Base-by-base conservation (phyloP, 1,140 invertebrate genomes). In the Drosophila kikkawai region DNA sequence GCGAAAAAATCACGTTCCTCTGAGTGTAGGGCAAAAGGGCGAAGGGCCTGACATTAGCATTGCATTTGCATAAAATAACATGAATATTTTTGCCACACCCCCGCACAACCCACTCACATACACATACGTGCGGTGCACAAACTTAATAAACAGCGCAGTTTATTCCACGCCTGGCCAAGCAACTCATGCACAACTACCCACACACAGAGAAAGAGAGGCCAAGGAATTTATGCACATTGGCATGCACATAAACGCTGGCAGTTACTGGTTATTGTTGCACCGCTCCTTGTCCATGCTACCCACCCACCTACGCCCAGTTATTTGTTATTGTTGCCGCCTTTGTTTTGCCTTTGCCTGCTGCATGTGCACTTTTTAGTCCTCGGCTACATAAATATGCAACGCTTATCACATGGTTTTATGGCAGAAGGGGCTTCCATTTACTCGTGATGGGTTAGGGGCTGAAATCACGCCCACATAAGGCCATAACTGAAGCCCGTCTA, bases 41-140 rank as follows among this genome's bases (percentile, higher is more conserved):
- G 51, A 39, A 39, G 61, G 47, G 45, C 37, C 51, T 58, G 66
- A 78, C 79, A 75, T 86, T 82, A 81, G 61, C 75, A 88, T 76
- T 78, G 68, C 61, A 84, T 88, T 81, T 84, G 74, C 84, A 88
- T 85, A 85, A 80, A 70, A 88, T 79, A 79, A 67, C 79, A 79
- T 53, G 48, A 63, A 74, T 70, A 73, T 64, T 79, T 79, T 61
- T 42, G 48, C 45, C 66, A 50, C 32, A 37, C 44, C 58, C 51
- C 60, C 53, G 64, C 39, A 45, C 37, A 32, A 19, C n/a, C 36
- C 57, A 71, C 22, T 37, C 37, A 45, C 19, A 41, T 34, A 44
- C 11, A n/a, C 17, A 60, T 51, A 56, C 59, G 59, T 59, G 36
- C 45, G 66, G 69, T 63, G 82, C 57, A 78, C 66, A 74, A 88